A percentile compares a stretch with the other conserved stretches of the same genome.
Evolutionary conservation across 2,113 vertebrate species (phyloP).

Genomic region (Embiotoca jacksoni): DNA sequence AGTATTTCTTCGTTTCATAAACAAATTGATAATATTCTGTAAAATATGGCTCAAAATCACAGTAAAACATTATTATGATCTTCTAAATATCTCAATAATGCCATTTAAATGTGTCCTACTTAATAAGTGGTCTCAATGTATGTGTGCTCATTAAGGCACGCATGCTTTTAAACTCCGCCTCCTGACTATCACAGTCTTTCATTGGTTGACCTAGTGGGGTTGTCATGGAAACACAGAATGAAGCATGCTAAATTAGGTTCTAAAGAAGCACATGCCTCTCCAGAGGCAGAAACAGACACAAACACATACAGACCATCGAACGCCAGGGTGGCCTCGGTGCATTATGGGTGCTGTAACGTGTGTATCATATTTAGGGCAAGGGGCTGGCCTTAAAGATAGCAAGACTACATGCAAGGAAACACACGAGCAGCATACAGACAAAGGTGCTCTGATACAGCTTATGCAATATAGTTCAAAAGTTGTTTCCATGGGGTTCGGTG

Average conservation of each 20-base stretch:
- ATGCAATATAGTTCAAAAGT: conserved; percentile 16
- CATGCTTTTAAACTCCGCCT: conserved; percentile 66
- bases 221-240: conserved; percentile 83
- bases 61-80: background rate
- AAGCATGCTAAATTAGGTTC: conserved; percentile 80
- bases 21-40: background rate
- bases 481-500: conserved; percentile 8
- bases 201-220: conserved; percentile 86
- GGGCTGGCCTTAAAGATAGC: conserved; percentile 6
- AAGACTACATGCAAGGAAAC: background rate
- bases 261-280: conserved; percentile 70
- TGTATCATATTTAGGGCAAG: conserved; percentile 32
- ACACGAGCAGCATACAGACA: conserved; percentile 12
- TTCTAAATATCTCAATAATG: background rate
- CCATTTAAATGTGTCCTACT: background rate
- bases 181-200: conserved; percentile 34
- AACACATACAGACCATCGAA: conserved; percentile 49
- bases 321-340: conserved; percentile 31
- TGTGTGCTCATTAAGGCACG: conserved; percentile 60
- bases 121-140: conserved; percentile 21
- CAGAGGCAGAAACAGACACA: conserved; percentile 66
- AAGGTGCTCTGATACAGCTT: conserved; percentile 1
- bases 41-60: background rate
- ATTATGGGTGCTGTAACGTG: conserved; percentile 54
- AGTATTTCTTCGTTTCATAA: background rate